Conservation (phyloP, 2,888 invertebrate species). For the Drosophila melanosoma region DNA sequence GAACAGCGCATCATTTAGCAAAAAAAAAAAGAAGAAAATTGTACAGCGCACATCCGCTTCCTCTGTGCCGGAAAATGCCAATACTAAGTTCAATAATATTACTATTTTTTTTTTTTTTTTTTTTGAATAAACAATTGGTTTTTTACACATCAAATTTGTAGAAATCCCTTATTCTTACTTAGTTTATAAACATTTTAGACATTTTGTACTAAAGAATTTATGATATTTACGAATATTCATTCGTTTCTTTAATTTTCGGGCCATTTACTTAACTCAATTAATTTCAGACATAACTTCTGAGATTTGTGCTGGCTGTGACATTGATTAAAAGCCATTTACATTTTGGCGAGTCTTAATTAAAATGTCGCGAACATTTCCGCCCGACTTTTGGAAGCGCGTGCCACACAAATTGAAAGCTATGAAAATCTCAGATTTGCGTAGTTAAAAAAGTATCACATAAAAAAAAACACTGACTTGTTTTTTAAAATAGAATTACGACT, state of each 20-base stretch:
- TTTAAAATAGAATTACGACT: constrained; percentile 58
- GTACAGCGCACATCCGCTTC: constrained; percentile 34
- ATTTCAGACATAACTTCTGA: constrained; percentile 28
- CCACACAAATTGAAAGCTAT: constrained; percentile 43
- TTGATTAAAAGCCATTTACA: constrained; percentile 71
- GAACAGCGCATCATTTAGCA: not conserved
- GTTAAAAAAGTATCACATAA: not conserved
- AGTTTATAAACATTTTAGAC: constrained; percentile 45
- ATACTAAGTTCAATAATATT: constrained; percentile 25
- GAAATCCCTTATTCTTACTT: not conserved
- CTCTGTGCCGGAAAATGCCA: constrained; percentile 36
- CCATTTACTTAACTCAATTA: constrained; percentile 29
- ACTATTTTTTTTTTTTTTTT: constrained; percentile 3
- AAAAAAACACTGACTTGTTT: constrained; percentile 9
- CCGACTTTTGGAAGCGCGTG: constrained; percentile 64
- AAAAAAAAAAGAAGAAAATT: not conserved
- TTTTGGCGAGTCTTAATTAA: constrained; percentile 81
- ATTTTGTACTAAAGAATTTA: constrained; percentile 11
- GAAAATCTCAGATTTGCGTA: constrained; percentile 22
- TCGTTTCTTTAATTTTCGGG: constrained; percentile 4
- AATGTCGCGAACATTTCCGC: constrained; percentile 83
- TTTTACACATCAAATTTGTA: constrained; percentile 16
- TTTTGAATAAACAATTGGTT: constrained; percentile 28
- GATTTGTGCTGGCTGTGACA: constrained; percentile 45
- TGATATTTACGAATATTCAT: constrained; percentile 15